Evolutionary conservation across 2,888 invertebrate genomes (phyloP).

Genomic region (Macrophya alboannulata): DNA sequence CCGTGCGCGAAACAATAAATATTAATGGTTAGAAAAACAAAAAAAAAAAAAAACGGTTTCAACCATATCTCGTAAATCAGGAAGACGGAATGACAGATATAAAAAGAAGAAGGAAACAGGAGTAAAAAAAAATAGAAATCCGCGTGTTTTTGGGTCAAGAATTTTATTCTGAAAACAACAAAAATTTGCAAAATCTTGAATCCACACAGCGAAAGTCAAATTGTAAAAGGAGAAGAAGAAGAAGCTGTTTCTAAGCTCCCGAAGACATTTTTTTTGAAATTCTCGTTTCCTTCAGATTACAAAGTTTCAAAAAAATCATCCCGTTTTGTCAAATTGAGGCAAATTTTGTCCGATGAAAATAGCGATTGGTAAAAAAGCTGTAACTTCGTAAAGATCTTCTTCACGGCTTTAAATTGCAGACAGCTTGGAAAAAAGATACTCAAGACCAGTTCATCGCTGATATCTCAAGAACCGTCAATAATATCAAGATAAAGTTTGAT

Average conservation of each 20-base stretch:
- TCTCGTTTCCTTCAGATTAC: not conserved
- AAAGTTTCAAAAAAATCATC: not conserved
- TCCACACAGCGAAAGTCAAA: not conserved
- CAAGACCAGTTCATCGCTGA: not conserved
- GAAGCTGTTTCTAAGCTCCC: not conserved
- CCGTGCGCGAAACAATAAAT: constrained; percentile 77
- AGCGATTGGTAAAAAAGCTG: not conserved
- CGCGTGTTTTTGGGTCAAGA: not conserved
- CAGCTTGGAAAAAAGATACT: not conserved
- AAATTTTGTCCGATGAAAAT: not conserved
- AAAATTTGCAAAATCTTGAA: not conserved
- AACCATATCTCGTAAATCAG: constrained; percentile 56
- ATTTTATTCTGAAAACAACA: not conserved
- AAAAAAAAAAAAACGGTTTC: constrained; percentile 70
- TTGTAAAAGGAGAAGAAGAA: not conserved
- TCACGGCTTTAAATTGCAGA: not conserved
- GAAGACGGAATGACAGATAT: not conserved
- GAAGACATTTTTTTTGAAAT: not conserved
- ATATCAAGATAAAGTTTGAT: not conserved
- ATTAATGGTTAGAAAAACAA: constrained; percentile 77
- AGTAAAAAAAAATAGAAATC: not conserved
- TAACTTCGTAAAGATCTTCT: not conserved
- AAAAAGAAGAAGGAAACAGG: not conserved
- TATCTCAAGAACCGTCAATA: not conserved
- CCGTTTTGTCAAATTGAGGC: not conserved